phyloP scores from a whole-genome alignment of 2,797 vertebrate genomes.

The Crypturellus tataupa region DNA sequence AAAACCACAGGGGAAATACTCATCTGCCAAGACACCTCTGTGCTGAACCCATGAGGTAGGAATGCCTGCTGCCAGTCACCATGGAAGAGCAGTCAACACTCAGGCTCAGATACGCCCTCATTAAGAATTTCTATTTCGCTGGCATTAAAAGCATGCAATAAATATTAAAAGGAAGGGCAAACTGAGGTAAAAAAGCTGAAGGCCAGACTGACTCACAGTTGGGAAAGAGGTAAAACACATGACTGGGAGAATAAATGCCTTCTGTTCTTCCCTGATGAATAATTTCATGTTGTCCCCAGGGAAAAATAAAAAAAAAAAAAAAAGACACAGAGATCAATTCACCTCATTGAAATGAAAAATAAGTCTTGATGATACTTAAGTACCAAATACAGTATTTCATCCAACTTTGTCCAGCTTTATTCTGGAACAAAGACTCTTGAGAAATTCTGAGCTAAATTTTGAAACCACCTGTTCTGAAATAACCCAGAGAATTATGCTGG shows the following conservation, averaged over 20 bases:
- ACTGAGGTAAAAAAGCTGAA: neutral
- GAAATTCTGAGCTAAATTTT: neutral
- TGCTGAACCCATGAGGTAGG: neutral
- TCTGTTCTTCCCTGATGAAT: neutral
- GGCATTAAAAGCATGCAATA: neutral
- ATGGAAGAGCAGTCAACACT: neutral
- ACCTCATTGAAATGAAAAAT: neutral
- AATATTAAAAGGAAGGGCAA: slow-evolving; percentile 32
- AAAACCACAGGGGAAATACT: neutral
- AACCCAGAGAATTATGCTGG: neutral
- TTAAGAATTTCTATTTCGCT: neutral
- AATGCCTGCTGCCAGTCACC: neutral
- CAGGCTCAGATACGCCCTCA: neutral
- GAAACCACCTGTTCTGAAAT: slow-evolving; percentile 27
- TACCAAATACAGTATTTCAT: neutral
- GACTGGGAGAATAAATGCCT: neutral
- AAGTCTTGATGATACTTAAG: neutral
- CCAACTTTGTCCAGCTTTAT: neutral
- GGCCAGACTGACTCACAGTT: neutral
- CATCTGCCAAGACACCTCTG: neutral
- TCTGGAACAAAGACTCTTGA: neutral
- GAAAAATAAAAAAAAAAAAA: neutral
- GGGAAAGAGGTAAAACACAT: neutral
- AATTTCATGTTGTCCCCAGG: neutral
- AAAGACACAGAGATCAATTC: neutral